Base-by-base conservation (phyloP, 2,888 invertebrate species). In the Lycophotia porphyrea region DNA sequence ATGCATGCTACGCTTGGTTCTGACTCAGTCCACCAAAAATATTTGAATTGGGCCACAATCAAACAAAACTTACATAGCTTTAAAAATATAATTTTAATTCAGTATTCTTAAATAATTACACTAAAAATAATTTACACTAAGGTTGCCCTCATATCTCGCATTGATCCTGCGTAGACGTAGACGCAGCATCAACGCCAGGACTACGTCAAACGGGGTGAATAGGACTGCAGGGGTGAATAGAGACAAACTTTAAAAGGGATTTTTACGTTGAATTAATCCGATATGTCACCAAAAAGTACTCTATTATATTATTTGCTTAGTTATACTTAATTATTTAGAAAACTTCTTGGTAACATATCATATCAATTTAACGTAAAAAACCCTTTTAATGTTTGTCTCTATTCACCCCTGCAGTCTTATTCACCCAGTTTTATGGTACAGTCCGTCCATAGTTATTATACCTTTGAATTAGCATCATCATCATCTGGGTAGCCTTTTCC, bases 41-140 rank as follows among this genome's bases (percentile, higher is more conserved):
- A 31, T 31, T 31, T 31, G 13, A 0, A 7, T 61, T 13, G 24
- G 27, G 7, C 18, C 8, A 39, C 9, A 84, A 24, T 64, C 1
- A 63, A 81, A 75, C 18, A 58, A 4, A 71, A 27, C 9, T 58
- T n/a, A 34, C 24, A 34, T 3, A 36, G 11, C 39, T 65, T 44
- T 71, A 82, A 63, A 81, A 71, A 67, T 75, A 75, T 81, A 64
- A 75, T 81, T 81, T 85, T 70, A 63, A 49, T 68, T 74, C 15
- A 65, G 44, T 81, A 58, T 21, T 1, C 24, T 70, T 76, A 68
- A 73, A 63, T 85, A 44, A 61, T 63, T 58, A 66, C 31, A 44
- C 42, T 84, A 49, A 55, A 34, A 69, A 34, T 49, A 42, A 78
- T 83, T 39, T 18, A 76, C 39, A 7, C 24, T 42, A 42, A 49